Evolutionary conservation across 2,113 vertebrate species (phyloP), one percentile per base, ranked within the genome.

Genomic region (Catagonus wagneri): DNA sequence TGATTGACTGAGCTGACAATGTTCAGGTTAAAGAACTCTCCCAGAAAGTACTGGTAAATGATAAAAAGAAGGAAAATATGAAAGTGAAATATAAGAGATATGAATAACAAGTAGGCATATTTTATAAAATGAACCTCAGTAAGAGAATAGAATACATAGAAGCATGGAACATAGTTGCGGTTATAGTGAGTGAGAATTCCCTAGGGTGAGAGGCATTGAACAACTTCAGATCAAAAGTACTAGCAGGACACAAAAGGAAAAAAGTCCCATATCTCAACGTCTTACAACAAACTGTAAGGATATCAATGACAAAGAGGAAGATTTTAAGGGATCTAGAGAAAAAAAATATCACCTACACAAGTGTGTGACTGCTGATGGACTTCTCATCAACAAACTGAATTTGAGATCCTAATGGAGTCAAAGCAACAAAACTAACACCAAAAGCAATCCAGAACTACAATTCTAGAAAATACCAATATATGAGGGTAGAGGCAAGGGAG

Each of bases 71-170:
- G 89, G 32, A 79, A 87, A 93, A 14, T 32, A 7, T 11, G 50
- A 80, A 69, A 84, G 52, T 44, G 78, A 96, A 91, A 72, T 75
- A n/a, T n/a, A 71, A 79, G 65, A 84, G 11, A 3, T n/a, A 63
- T 19, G 25, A n/a, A 58, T 34, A 79, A 68, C 25, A 86, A 74
- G 34, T 19, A 83, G 69, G 63, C n/a, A 78, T 85, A 3, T 15
- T 89, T 92, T 83, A 27, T 52, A 69, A 94, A 93, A 81, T 17
- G 23, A 74, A 13, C 23, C 19, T 93, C 50, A 39, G 36, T 76
- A 34, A 83, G 50, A 92, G 15, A 92, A 81, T 76, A 79, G 83
- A 96, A 74, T 58, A 85, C 2, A 36, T 6, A 60, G 6, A 54
- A 8, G 2, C 14, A 7, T 94, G 50, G 50, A 50, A 50, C 78